Evolutionary conservation across 2,113 vertebrate genomes (phyloP), one percentile per base, ranked within the genome.

Genomic region (Raja brachyura): DNA sequence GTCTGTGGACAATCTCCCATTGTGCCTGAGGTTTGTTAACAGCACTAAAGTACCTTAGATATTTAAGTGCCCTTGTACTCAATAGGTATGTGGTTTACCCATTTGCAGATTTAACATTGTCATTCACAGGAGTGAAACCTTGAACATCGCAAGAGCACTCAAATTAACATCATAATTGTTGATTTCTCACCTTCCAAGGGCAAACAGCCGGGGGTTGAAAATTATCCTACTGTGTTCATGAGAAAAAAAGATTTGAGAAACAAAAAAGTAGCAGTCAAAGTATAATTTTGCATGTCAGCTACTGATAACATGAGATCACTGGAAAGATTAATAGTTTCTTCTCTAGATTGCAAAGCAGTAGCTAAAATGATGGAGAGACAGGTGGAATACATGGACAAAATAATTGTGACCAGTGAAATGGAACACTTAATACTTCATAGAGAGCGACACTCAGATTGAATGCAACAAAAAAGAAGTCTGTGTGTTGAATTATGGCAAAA

Each of bases 361-460:
- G 61, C 56, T 63, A 66, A 88, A 88, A 63, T 66, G 56, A 66
- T 5, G 13, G 79, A 88, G 25, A 88, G 59, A 31, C 83, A 18
- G 13, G 56, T 86, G 9, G 16, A 16, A 18, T 73, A 73, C 61
- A 31, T 63, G 28, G 79, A 88, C 28, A 63, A 88, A 66, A 88
- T 88, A 88, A 88, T 18, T 31, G 59, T 63, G 31, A 63, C 59
- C 83, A 88, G 61, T 88, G 59, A 88, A 88, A 63, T 88, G 13
- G 59, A 88, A 66, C 28, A 88, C 75, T 61, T 86, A 61, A 88
- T 63, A 88, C 28, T 61, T 88, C 28, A 66, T 14, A 16, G 56
- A 66, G 59, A 31, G n/a, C n/a, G 9, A 18, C n/a, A 63, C 83
- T 63, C 59, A 18, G 28, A 63, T 88, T 88, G 59, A 88, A 88